Base-by-base conservation (phyloP, 2,797 vertebrate species). In the Coreius guichenoti region DNA sequence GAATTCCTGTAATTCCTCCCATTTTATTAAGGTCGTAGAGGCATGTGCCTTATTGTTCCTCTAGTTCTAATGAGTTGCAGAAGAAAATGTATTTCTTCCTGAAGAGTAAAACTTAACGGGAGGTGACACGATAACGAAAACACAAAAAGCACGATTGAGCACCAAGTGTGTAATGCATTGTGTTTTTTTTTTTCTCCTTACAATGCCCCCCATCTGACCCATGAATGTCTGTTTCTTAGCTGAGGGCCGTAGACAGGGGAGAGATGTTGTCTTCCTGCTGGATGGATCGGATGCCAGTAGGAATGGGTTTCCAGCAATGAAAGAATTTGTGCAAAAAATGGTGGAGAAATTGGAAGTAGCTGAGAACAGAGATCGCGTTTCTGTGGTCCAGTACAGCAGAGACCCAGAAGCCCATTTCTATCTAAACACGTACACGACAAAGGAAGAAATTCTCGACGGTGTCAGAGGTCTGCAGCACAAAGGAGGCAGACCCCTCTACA, bases 211-310 rank as follows among this genome's bases (percentile, higher is more conserved):
- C 39, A 43, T 9, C 2, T 43, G 39, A 43, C 39, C 39, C 0
- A 11, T 43, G 39, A 43, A 43, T 43, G 39, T 43, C 39, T 43
- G 8, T 43, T 43, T 43, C 39, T 43, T 43, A 43, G 39, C 39
- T 9, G 39, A 43, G 39, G 39, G 39, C 39, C 39, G 39, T 43
- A 43, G 39, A 43, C 39, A 43, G 47, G 17, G 47, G 47, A 49
- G 47, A 49, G 96, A 97, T 4, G 93, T 97, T 90, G 95, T 97
- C 33, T 96, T 97, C 89, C 92, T 97, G 69, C 69, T 73, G 23
- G 80, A 81, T 56, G 95, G 96, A 51, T 96, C 39, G 39, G 95
- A 96, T 21, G 92, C 91, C 0, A 95, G 94, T 86, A 92, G 94
- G 86, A 92, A 80, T 29, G 93, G 92, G 80, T 98, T 97, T 88